Conservation (phyloP, 2,797 vertebrate species). For the Protosalanx chinensis region DNA sequence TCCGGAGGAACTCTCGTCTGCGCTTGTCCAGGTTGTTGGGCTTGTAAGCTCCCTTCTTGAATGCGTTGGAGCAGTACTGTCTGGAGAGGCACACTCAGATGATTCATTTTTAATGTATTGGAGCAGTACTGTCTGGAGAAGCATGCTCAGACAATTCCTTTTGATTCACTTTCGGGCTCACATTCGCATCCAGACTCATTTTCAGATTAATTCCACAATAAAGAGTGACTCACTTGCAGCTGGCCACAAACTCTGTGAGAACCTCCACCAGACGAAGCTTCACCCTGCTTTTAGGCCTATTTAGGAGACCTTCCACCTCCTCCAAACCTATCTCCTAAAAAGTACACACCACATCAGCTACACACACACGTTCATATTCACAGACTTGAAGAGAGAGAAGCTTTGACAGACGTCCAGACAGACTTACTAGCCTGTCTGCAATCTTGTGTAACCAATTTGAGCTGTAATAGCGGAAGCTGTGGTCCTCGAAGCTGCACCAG, state of each 20-base stretch:
- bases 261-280: slow-evolving; percentile 77
- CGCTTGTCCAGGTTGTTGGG: slow-evolving; percentile 85
- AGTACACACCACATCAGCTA: neutral
- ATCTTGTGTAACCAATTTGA: slow-evolving; percentile 87
- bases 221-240: slow-evolving; percentile 81
- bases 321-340: slow-evolving; percentile 82
- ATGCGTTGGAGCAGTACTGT: slow-evolving; percentile 76
- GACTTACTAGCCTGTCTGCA: slow-evolving; percentile 72
- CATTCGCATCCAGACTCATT: neutral
- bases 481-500: slow-evolving; percentile 89
- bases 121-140: neutral
- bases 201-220: neutral
- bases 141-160: too few species aligned
- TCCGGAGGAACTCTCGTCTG: slow-evolving; percentile 77
- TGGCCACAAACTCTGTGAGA: slow-evolving; percentile 84
- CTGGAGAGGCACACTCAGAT: slow-evolving; percentile 59
- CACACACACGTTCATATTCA: neutral
- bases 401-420: too few species aligned
- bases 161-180: neutral
- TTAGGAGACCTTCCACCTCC: slow-evolving; percentile 79
- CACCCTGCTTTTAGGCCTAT: slow-evolving; percentile 72
- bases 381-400: too few species aligned
- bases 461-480: slow-evolving; percentile 84
- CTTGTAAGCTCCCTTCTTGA: slow-evolving; percentile 74
- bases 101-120: too few species aligned